Evolutionary conservation across 1,140 invertebrate genomes (phyloP).

Genomic region (Trichoplusia ni): DNA sequence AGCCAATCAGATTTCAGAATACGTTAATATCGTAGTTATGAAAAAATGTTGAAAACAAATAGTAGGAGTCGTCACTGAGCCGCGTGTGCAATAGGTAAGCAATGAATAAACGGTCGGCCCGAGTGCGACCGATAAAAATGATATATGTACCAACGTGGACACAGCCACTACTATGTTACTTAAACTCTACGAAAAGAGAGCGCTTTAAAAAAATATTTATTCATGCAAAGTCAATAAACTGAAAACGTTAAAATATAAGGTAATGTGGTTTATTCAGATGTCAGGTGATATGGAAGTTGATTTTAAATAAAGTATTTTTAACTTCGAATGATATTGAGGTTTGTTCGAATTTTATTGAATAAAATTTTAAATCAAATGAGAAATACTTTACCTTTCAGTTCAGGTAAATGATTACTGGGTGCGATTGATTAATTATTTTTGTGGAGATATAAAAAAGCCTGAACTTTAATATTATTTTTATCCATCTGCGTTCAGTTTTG

Average conservation of each 20-base stretch:
- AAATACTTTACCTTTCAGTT: neutral
- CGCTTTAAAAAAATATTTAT: slow-evolving; percentile 33
- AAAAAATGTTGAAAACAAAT: slow-evolving; percentile 4
- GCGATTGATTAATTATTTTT: neutral
- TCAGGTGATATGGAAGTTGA: neutral
- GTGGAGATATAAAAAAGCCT: no score
- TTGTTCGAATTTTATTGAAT: neutral
- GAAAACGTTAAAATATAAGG: neutral
- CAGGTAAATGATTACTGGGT: neutral
- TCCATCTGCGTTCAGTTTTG: no score
- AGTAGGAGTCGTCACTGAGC: slow-evolving; percentile 47
- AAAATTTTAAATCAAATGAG: neutral
- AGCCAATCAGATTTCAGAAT: neutral
- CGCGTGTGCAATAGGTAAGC: slow-evolving; percentile 76
- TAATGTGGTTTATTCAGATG: neutral
- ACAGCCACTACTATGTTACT: slow-evolving; percentile 66
- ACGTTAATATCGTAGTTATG: no score
- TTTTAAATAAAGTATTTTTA: neutral
- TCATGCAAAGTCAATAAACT: neutral
- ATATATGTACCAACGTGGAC: slow-evolving; percentile 74
- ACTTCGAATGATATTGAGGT: neutral
- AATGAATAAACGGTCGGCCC: slow-evolving; percentile 75
- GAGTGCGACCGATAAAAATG: slow-evolving; percentile 79
- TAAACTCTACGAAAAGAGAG: slow-evolving; percentile 42
- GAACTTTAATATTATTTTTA: no score